phyloP scores from a whole-genome alignment of 2,113 vertebrate species.

The Tragelaphus buxtoni region DNA sequence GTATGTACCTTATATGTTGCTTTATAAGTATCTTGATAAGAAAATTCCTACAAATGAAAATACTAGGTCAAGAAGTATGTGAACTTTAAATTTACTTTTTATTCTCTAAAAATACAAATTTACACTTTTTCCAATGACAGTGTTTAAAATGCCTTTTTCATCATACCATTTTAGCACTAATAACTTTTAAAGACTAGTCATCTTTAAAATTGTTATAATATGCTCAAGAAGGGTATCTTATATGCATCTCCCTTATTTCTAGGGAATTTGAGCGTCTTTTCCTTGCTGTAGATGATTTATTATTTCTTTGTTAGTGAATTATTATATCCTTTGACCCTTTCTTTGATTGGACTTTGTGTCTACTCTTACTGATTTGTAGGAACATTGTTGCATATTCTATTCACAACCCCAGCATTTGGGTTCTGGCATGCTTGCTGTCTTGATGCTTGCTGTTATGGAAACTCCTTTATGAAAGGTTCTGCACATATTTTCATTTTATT shows the following conservation, averaged over 20 bases:
- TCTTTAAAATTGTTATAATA: neutral
- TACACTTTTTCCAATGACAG: neutral
- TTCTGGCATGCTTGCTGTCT: too few relatives aligned
- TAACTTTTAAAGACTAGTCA: too few relatives aligned
- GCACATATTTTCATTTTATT: neutral
- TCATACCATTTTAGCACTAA: neutral
- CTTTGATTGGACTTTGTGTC: neutral
- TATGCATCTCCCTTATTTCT: neutral
- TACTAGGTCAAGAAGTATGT: neutral
- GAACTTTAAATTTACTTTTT: neutral
- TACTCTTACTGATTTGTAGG: neutral
- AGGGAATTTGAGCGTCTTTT: neutral
- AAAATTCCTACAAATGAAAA: neutral
- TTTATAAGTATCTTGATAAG: neutral
- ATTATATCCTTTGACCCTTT: neutral
- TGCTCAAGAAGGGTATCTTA: neutral
- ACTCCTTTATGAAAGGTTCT: neutral
- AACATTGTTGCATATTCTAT: neutral
- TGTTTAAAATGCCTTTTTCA: neutral
- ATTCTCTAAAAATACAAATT: neutral
- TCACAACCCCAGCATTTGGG: neutral
- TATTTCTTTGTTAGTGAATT: neutral
- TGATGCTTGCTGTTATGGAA: neutral
- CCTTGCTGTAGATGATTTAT: neutral
- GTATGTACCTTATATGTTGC: too few relatives aligned